Percentiles rank a stretch among this genome's conserved stretches.
Evolutionary conservation across 2,113 vertebrate genomes (phyloP).

Genomic region (Ceyx margarethae): DNA sequence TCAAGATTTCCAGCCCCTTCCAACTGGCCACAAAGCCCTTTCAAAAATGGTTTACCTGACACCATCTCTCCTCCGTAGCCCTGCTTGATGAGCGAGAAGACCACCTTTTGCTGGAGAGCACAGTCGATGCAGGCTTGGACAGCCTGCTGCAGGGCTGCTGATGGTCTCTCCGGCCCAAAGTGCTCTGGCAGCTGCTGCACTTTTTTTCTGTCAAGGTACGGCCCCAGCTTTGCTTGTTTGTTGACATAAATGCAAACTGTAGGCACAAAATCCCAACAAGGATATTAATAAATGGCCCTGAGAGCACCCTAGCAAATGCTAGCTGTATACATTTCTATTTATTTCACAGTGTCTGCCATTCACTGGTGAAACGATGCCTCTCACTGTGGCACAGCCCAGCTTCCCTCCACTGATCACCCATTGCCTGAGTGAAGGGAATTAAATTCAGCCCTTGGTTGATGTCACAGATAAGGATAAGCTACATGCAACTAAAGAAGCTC

Average conservation of each 20-base stretch:
- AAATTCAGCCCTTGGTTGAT: background rate
- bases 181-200: conserved; percentile 92
- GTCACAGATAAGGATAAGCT: background rate
- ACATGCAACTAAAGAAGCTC: background rate
- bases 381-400: background rate
- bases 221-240: conserved; percentile 89
- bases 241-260: conserved; percentile 98
- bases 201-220: conserved; percentile 91
- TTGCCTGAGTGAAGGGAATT: background rate
- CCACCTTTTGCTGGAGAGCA: conserved; percentile 90
- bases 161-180: conserved; percentile 88
- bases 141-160: conserved; percentile 89
- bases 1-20: background rate
- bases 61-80: conserved; percentile 94
- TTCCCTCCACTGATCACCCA: background rate
- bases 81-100: conserved; percentile 93
- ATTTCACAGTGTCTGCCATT: background rate
- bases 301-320: background rate
- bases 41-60: conserved; percentile 79
- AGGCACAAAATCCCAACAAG: conserved; percentile 32
- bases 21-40: background rate
- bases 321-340: background rate
- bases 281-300: background rate
- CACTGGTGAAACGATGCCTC: background rate
- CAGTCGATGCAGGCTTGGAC: conserved; percentile 97